Evolutionary conservation across 2,888 invertebrate species (phyloP).

Genomic region (Eumerus sabulonum): DNA sequence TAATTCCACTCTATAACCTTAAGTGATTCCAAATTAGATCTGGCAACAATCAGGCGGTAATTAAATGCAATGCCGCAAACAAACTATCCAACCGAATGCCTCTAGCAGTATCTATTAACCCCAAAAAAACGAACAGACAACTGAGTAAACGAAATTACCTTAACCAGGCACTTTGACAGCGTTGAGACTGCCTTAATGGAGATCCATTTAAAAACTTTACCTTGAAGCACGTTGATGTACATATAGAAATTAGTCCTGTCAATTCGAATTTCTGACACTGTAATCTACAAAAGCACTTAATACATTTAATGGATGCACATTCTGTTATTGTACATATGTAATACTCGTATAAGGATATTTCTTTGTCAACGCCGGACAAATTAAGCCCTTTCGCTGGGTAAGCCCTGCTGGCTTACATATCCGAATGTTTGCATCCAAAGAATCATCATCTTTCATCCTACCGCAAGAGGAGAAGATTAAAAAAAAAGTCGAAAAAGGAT

Average conservation of each 20-base stretch:
- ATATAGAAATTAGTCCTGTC: constrained; percentile 49
- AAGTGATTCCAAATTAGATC: no score
- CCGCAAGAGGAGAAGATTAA: constrained; percentile 19
- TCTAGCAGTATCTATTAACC: no score
- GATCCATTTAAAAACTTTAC: constrained; percentile 46
- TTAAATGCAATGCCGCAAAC: no score
- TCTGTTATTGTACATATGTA: constrained; percentile 11
- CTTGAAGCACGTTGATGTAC: constrained; percentile 1
- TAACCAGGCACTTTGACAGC: neutral
- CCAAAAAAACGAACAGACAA: no score
- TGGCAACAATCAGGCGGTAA: no score
- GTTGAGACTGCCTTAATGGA: constrained; percentile 6
- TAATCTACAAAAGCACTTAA: constrained; percentile 66
- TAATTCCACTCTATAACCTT: no score
- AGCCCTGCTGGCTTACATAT: constrained; percentile 2
- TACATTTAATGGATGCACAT: constrained; percentile 63
- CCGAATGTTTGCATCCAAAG: constrained; percentile 4
- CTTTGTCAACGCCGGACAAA: neutral
- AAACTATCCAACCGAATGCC: no score
- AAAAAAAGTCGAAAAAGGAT: constrained; percentile 14
- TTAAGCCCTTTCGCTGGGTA: constrained; percentile 43
- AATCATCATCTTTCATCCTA: constrained; percentile 1
- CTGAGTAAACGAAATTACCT: neutral
- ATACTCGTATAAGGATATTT: neutral
- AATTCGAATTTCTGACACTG: constrained; percentile 55